phyloP scores from a whole-genome alignment of 2,113 vertebrate species.

The Verasper variegatus region DNA sequence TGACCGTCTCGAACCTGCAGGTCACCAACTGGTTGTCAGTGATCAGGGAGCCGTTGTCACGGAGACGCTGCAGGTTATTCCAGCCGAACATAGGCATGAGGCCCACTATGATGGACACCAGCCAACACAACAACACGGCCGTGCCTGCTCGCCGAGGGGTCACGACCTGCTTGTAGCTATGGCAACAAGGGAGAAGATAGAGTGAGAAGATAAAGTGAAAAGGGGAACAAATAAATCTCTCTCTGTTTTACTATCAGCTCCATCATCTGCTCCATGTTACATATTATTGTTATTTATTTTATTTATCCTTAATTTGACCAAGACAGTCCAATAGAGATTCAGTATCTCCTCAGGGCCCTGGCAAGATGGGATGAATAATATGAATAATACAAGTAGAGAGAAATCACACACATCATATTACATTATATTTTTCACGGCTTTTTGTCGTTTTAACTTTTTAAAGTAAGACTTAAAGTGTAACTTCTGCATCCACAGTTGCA shows the following conservation, averaged over 20 bases:
- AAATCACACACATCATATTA: not conserved
- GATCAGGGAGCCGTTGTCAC: slow-evolving; percentile 70
- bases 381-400: too few species aligned
- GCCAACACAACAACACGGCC: slow-evolving; percentile 92
- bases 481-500: too few species aligned
- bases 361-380: too few species aligned
- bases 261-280: not conserved
- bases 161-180: slow-evolving; percentile 92
- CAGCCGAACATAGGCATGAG: slow-evolving; percentile 94
- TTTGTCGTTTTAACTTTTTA: not conserved
- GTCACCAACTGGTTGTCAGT: slow-evolving; percentile 76
- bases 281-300: not conserved
- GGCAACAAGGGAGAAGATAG: slow-evolving; percentile 32
- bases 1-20: slow-evolving; percentile 93
- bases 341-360: too few species aligned
- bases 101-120: slow-evolving; percentile 91
- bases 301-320: too few species aligned
- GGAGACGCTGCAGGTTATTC: slow-evolving; percentile 87
- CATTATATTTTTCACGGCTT: not conserved
- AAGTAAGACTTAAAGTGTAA: not conserved
- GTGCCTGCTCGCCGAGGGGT: slow-evolving; percentile 86
- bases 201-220: slow-evolving; percentile 4
- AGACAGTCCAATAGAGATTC: too few species aligned
- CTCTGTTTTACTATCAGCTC: not conserved
- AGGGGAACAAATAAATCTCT: not conserved